Percentiles rank a stretch among this genome's conserved stretches.
These are phyloP conservation scores for Hemaris fuciformis DNA, from an alignment of 2,888 invertebrate species.

Conservation along the genomic window DNA sequence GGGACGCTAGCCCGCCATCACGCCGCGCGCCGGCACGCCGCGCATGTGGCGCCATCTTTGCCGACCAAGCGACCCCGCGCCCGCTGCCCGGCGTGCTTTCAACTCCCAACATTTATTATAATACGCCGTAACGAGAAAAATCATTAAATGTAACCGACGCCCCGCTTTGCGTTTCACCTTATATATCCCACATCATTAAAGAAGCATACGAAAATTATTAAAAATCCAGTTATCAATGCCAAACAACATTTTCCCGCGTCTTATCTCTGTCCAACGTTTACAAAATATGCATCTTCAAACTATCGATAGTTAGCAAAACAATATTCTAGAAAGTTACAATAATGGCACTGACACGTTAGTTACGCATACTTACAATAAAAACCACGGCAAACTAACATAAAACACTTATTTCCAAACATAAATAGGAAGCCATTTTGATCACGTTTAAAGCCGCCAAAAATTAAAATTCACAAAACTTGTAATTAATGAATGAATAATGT, in stretches of 20 bases:
- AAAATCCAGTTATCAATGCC: constrained; percentile 7
- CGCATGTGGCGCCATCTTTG: constrained; percentile 77
- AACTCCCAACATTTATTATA: constrained; percentile 34
- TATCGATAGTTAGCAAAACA: constrained; percentile 39
- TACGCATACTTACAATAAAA: constrained; percentile 8
- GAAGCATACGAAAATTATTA: background rate
- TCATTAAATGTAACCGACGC: constrained; percentile 23
- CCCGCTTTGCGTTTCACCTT: constrained; percentile 9
- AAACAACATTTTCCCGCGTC: constrained; percentile 68
- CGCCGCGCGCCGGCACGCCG: constrained; percentile 78
- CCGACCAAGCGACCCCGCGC: constrained; percentile 54
- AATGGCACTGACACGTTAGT: background rate
- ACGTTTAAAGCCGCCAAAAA: constrained; percentile 77
- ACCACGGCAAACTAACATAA: constrained; percentile 33
- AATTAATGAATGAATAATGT: constrained; percentile 34
- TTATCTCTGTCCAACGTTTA: constrained; percentile 50
- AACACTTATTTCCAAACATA: constrained; percentile 48
- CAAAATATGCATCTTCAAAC: constrained; percentile 46
- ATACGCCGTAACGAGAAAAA: constrained; percentile 33
- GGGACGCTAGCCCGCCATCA: constrained; percentile 63
- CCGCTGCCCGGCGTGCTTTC: constrained; percentile 65
- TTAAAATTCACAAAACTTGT: constrained; percentile 35
- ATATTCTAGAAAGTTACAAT: constrained; percentile 13
- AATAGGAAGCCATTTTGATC: constrained; percentile 83
- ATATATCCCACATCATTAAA: constrained; percentile 1